Percentiles rank a stretch among this genome's conserved stretches.
Evolutionary conservation across 2,888 invertebrate species (phyloP).

Genomic region (Trissolcus brochymenae): DNA sequence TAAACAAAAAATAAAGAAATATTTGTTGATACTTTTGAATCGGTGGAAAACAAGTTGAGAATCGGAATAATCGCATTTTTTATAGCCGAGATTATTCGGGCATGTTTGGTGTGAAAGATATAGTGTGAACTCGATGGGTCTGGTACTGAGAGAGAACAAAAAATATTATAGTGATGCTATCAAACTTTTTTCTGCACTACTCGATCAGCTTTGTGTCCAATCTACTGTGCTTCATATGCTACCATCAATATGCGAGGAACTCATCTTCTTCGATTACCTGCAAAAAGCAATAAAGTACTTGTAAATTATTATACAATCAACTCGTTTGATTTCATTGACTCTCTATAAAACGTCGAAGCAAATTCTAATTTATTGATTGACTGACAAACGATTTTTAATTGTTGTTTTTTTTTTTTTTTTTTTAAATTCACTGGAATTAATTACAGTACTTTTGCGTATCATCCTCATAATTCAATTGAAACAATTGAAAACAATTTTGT

Average conservation of each 20-base stretch:
- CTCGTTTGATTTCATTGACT: no score
- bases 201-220: constrained; percentile 49
- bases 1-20: background rate
- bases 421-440: no score
- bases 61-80: background rate
- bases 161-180: constrained; percentile 30
- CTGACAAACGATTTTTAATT: no score
- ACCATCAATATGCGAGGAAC: constrained; percentile 35
- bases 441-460: no score
- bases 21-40: no score
- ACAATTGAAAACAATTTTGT: no score
- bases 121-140: background rate
- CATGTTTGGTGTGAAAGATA: background rate
- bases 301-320: constrained; percentile 43
- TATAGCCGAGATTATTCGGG: constrained; percentile 1
- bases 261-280: constrained; percentile 53
- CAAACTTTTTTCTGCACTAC: constrained; percentile 53
- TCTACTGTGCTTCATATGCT: constrained; percentile 52
- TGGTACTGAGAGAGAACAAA: constrained; percentile 19
- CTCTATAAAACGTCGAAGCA: no score
- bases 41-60: background rate
- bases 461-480: no score
- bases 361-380: no score
- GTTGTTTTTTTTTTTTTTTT: no score
- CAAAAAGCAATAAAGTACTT: constrained; percentile 56